Conservation (phyloP, 2,113 vertebrate species). For the Recurvirostra avosetta region DNA sequence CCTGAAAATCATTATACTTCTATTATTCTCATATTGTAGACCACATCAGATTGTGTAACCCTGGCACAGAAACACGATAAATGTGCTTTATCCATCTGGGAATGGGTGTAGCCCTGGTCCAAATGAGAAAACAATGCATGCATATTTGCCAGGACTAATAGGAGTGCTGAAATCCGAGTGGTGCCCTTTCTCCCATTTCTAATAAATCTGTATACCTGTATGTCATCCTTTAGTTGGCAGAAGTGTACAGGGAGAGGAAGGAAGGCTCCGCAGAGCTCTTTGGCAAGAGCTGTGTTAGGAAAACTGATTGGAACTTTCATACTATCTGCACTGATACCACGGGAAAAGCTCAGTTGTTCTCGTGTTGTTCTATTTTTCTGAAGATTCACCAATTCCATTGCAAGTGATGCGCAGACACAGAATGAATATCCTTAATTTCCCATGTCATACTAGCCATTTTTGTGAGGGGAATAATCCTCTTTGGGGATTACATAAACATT, state of each 20-base stretch:
- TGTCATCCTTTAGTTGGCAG: neutral
- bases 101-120: neutral
- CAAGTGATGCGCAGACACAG: constrained; percentile 7
- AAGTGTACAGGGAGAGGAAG: neutral
- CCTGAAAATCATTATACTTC: neutral
- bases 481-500: constrained; percentile 46
- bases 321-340: neutral
- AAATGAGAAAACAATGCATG: neutral
- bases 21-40: neutral
- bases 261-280: neutral
- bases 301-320: neutral
- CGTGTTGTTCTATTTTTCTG: constrained; percentile 8
- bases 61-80: neutral
- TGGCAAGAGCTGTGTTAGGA: neutral
- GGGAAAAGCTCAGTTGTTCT: neutral
- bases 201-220: neutral
- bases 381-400: constrained; percentile 5
- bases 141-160: neutral
- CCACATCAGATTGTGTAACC: neutral
- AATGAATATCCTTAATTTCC: constrained; percentile 59
- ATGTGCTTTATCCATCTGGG: neutral
- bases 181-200: neutral
- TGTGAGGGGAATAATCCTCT: constrained; percentile 30
- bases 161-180: neutral
- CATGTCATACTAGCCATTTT: constrained; percentile 16